Evolutionary conservation across 2,797 vertebrate genomes (phyloP).

Genomic region (Sylvia borin): DNA sequence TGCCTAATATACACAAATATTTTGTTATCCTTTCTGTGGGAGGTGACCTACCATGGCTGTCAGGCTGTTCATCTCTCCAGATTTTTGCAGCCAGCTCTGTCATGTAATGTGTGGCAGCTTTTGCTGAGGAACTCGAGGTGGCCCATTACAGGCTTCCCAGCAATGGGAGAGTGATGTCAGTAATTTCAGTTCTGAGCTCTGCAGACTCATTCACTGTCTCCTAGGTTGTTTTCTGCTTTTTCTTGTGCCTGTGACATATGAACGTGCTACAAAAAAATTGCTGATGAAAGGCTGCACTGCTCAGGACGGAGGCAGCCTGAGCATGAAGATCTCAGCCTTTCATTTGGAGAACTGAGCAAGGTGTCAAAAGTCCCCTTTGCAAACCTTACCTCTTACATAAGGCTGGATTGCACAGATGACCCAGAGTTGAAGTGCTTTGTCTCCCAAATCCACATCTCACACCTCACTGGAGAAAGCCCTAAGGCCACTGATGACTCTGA

Average conservation of each 20-base stretch:
- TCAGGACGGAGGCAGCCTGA: neutral
- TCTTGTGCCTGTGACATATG: neutral
- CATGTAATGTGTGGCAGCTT: neutral
- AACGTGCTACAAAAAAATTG: neutral
- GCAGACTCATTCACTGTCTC: neutral
- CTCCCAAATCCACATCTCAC: slow-evolving; percentile 40
- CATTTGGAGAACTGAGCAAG: neutral
- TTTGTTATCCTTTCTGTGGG: slow-evolving; percentile 2
- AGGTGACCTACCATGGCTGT: neutral
- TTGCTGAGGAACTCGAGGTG: neutral
- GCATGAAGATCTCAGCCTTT: neutral
- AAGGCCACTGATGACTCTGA: neutral
- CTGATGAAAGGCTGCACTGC: neutral
- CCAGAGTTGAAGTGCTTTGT: neutral
- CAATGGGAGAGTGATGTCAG: neutral
- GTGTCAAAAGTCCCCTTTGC: neutral
- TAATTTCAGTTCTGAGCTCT: neutral
- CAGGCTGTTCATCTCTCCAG: neutral
- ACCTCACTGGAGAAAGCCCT: slow-evolving; percentile 50
- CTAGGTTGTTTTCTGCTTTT: neutral
- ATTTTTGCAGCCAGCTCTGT: neutral
- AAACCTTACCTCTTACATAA: neutral
- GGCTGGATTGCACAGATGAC: neutral
- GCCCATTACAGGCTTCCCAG: neutral
- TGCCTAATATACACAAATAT: neutral